A percentile compares a stretch with the other conserved stretches of the same genome.
Conservation (phyloP, 2,113 vertebrate species). For the Chionis minor region DNA sequence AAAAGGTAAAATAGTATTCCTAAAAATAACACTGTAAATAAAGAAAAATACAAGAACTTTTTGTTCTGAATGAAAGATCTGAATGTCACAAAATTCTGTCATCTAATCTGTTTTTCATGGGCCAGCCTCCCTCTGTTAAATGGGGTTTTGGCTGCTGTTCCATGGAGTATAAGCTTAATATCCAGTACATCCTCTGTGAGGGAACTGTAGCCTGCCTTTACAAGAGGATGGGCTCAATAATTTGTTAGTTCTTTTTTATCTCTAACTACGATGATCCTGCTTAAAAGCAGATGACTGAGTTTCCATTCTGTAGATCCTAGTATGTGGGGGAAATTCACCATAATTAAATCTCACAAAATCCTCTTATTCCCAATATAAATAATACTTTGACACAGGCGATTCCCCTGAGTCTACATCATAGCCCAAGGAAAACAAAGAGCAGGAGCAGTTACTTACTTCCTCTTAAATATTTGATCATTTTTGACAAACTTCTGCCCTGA, state of each 20-base stretch:
- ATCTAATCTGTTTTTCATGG: background rate
- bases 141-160: background rate
- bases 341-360: slow-evolving; percentile 49
- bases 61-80: background rate
- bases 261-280: background rate
- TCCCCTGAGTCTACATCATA: background rate
- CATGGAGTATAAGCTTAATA: background rate
- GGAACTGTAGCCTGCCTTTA: background rate
- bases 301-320: background rate
- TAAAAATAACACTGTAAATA: background rate
- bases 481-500: background rate
- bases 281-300: slow-evolving; percentile 30
- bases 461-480: slow-evolving; percentile 30
- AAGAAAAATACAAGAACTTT: background rate
- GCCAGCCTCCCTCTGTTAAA: background rate
- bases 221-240: background rate
- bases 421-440: slow-evolving; percentile 11
- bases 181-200: background rate
- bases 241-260: background rate
- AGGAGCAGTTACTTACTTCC: background rate
- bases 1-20: background rate
- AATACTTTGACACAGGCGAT: background rate
- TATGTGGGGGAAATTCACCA: background rate
- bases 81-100: background rate
- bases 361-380: slow-evolving; percentile 19